phyloP scores from a whole-genome alignment of 2,888 invertebrate genomes.

The Calameuta pallipes region DNA sequence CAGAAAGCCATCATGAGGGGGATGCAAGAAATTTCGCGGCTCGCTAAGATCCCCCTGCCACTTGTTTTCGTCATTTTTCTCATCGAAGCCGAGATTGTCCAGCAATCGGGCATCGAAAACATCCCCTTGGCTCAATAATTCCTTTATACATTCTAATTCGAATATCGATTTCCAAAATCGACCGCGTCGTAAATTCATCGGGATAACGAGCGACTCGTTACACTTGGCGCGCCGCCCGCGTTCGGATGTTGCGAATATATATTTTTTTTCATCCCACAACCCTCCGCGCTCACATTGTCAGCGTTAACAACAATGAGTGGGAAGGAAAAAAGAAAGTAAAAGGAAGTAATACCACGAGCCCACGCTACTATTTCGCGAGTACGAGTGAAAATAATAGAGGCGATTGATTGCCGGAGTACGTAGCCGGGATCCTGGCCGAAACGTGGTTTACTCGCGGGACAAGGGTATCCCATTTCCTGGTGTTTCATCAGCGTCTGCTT shows the following conservation, averaged over 20 bases:
- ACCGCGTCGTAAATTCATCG: background rate
- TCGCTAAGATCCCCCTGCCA: background rate
- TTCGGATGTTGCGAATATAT: background rate
- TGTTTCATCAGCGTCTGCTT: background rate
- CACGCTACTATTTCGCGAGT: background rate
- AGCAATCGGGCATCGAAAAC: background rate
- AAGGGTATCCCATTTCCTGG: conserved; percentile 7
- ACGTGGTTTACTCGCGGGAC: conserved; percentile 7
- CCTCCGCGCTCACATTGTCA: background rate
- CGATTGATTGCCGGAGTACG: background rate
- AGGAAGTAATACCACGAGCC: background rate
- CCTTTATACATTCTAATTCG: background rate
- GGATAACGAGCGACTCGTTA: background rate
- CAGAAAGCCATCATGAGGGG: conserved; percentile 57
- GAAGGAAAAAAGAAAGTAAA: background rate
- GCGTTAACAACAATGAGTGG: background rate
- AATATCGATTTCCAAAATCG: background rate
- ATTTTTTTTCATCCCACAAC: background rate
- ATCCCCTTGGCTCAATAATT: background rate
- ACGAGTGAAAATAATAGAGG: conserved; percentile 2
- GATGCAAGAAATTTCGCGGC: conserved; percentile 47
- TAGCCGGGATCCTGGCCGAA: background rate
- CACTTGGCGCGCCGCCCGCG: background rate
- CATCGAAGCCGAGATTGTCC: background rate
- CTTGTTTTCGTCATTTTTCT: background rate